Conservation (phyloP, 2,888 invertebrate species). For the Drosophila gaucha region DNA sequence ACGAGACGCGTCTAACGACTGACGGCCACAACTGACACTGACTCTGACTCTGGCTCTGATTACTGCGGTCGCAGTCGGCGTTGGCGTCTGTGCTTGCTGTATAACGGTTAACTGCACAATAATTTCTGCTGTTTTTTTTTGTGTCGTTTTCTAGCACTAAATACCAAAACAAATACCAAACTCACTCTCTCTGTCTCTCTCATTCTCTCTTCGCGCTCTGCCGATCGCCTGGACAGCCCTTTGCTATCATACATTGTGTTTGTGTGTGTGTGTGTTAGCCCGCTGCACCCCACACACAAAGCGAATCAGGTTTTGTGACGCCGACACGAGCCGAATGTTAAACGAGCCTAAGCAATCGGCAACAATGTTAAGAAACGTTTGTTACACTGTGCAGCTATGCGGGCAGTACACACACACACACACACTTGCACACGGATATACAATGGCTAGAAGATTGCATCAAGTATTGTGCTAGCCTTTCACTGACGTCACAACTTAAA, state of each 20-base stretch:
- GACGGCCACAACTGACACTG: conserved; percentile 29
- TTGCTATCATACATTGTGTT: conserved; percentile 4
- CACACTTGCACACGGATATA: background rate
- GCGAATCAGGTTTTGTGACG: conserved; percentile 40
- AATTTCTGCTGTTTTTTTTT: conserved; percentile 10
- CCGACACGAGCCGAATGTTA: conserved; percentile 34
- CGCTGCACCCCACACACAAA: conserved; percentile 2
- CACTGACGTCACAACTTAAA: conserved; percentile 6
- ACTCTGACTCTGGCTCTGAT: conserved; percentile 49
- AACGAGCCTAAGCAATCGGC: conserved; percentile 7
- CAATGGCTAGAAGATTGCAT: conserved; percentile 3
- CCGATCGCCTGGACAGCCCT: conserved; percentile 55
- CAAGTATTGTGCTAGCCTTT: background rate
- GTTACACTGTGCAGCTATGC: conserved; percentile 10
- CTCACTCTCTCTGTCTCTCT: conserved; percentile 10
- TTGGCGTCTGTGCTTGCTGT: conserved; percentile 28
- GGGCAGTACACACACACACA: background rate
- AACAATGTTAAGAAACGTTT: conserved; percentile 6
- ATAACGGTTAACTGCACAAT: conserved; percentile 49
- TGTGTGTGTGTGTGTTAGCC: conserved; percentile 3
- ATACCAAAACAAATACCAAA: conserved; percentile 33
- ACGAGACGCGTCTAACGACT: conserved; percentile 66
- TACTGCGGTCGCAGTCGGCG: conserved; percentile 12
- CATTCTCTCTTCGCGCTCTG: conserved; percentile 1
- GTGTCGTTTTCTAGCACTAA: conserved; percentile 31